Percentiles rank a stretch among this genome's conserved stretches.
phyloP scores from a whole-genome alignment of 2,888 invertebrate species.

The Oxytorus armatus region DNA sequence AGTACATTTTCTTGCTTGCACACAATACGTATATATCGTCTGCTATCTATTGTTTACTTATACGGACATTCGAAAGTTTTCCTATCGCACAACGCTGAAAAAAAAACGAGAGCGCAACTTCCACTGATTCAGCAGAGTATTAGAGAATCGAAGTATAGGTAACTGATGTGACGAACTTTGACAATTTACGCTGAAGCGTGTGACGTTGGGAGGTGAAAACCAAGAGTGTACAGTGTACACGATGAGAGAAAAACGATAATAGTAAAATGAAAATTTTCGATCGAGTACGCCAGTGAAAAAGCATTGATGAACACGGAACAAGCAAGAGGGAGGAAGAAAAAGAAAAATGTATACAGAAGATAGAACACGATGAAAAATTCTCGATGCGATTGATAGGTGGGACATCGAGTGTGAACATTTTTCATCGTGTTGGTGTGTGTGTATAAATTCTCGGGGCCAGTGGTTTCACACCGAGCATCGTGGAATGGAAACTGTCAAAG shows the following conservation, averaged over 20 bases:
- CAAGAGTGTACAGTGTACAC: not conserved
- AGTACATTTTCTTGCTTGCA: no score
- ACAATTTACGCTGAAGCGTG: conserved; percentile 30
- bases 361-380: conserved; percentile 27
- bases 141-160: not conserved
- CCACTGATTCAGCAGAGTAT: conserved; percentile 23
- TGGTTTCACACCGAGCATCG: conserved; percentile 2
- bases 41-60: conserved; percentile 6
- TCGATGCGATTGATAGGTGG: conserved; percentile 30
- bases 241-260: conserved; percentile 15
- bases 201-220: conserved; percentile 23
- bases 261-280: conserved; percentile 28
- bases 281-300: conserved; percentile 38
- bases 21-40: not conserved
- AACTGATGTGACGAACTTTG: conserved; percentile 40
- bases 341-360: not conserved
- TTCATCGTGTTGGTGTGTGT: conserved; percentile 18
- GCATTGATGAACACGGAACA: conserved; percentile 22
- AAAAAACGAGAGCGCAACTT: conserved; percentile 5
- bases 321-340: conserved; percentile 6
- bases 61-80: conserved; percentile 44
- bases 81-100: conserved; percentile 16
- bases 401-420: conserved; percentile 8
- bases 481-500: conserved; percentile 25
- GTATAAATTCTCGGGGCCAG: not conserved